Base-by-base conservation (phyloP, 1,140 invertebrate species). In the Drosophila ironensis region DNA sequence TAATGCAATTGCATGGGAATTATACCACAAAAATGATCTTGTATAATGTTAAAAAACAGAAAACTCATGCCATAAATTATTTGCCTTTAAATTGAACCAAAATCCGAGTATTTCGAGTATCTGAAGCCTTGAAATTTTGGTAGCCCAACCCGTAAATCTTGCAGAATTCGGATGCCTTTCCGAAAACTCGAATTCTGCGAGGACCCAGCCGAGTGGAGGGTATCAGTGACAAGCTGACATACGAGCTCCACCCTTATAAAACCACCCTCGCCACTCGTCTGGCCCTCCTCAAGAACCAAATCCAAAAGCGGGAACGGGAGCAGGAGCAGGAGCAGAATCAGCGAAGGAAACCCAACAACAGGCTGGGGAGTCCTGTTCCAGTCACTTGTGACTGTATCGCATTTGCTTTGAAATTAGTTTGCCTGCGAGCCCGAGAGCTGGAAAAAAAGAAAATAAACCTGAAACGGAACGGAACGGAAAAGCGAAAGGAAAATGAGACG, bases 321-420 rank as follows among this genome's bases (percentile, higher is more conserved):
- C n/a, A n/a, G n/a, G n/a, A n/a, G n/a, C n/a, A n/a, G n/a, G n/a
- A 51, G 35, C 35, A 27, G 28, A 20, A 22, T 28, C 52, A 35
- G 27, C 37, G 20, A 42, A 40, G 60, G 57, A 64, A 64, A 63
- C 60, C 59, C 56, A 64, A 63, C 60, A 64, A 63, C 60, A 35
- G 57, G 57, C 60, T 24, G 60, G 60, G 60, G 60, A 63, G 33
- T 38, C 56, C n/a, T n/a, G 57, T 48, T 42, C 28, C 64, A 41
- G 45, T 48, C 45, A 69, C 35, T 41, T 51, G 42, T 64, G 57
- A 48, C 38, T 67, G 53, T 70, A 72, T 60, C 59, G 61, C 74
- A 72, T 72, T 78, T 54, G 71, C 76, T 75, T 72, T 68, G 60
- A 81, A 81, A 81, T 81, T 82, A 72, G 67, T 76, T 72, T 53